Evolutionary conservation across 2,113 vertebrate genomes (phyloP), one percentile per base, ranked within the genome.

Genomic region (Orcinus orca): DNA sequence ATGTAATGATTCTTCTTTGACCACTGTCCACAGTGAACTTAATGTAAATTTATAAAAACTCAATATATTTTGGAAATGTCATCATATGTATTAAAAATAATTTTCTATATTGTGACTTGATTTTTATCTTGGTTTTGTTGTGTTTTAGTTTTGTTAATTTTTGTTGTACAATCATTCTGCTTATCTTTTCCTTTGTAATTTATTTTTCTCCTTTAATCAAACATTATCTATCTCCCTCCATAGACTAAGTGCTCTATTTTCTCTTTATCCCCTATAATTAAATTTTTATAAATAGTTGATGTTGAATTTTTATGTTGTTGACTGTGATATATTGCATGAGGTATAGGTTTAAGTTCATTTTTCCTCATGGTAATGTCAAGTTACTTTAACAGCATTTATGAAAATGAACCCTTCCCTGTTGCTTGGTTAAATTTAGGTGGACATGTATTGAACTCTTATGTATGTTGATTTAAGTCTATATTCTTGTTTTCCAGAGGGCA

Each of bases 141-240:
- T 20, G 60, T 77, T 93, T 95, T 63, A 60, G 12, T 94, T 87
- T 17, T 63, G 62, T 82, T 79, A 81, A 89, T 47, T 67, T 92
- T 93, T 53, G n/a, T 88, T 88, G 36, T 62, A 62, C 26, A 93
- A 79, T 90, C 53, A 96, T 1, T 55, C 7, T 83, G 5, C 33
- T 36, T 65, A 80, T 41, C 53, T 80, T 94, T 93, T 84, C 21
- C 67, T 70, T 80, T 82, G 12, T 68, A 41, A 90, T 90, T 90
- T 50, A 60, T 68, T 90, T 91, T 97, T 74, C 21, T 90, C 60
- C 36, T 95, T 92, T 87, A 70, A 83, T 96, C 47, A 93, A 92
- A 90, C 18, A 63, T 92, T 81, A 91, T 71, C 31, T 81, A 91
- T 71, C n/a, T 68, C 25, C 25, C 50, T n/a, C n/a, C 31, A 88